Conservation (phyloP, 2,113 vertebrate genomes). For the Genyomyrus donnyi region DNA sequence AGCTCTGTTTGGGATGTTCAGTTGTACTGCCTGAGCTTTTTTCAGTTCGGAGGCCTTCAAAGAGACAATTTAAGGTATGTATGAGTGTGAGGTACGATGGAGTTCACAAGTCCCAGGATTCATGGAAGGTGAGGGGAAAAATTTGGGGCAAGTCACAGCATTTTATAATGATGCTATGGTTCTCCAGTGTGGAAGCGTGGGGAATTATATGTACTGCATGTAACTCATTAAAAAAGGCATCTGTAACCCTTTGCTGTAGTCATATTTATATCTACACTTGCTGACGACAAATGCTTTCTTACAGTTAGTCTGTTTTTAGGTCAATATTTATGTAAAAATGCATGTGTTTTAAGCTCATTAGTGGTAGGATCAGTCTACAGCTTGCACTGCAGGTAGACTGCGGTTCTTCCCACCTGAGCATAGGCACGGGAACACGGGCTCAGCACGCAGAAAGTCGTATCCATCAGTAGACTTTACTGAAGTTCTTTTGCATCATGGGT, state of each 20-base stretch:
- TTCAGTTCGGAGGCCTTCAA: background rate
- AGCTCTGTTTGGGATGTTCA: background rate
- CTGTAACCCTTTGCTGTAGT: background rate
- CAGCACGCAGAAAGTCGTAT: background rate
- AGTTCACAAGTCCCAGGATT: background rate
- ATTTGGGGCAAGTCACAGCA: background rate
- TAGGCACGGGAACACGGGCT: background rate
- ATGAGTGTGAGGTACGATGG: background rate
- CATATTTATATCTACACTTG: background rate
- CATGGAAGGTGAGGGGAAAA: background rate
- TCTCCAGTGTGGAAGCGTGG: background rate
- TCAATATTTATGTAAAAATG: background rate
- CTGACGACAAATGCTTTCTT: background rate
- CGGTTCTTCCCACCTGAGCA: background rate
- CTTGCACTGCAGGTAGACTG: background rate
- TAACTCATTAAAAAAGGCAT: slow-evolving; percentile 1
- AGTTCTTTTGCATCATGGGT: background rate
- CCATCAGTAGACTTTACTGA: background rate
- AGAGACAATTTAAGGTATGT: background rate
- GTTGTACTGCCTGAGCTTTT: background rate
- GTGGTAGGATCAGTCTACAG: background rate
- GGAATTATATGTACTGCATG: background rate
- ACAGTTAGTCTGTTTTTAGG: background rate
- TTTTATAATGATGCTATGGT: background rate
- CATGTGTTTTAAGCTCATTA: background rate